A percentile compares a stretch with the other conserved stretches of the same genome.
Evolutionary conservation across 2,888 invertebrate species (phyloP).

Genomic region (Carterocephalus palaemon): DNA sequence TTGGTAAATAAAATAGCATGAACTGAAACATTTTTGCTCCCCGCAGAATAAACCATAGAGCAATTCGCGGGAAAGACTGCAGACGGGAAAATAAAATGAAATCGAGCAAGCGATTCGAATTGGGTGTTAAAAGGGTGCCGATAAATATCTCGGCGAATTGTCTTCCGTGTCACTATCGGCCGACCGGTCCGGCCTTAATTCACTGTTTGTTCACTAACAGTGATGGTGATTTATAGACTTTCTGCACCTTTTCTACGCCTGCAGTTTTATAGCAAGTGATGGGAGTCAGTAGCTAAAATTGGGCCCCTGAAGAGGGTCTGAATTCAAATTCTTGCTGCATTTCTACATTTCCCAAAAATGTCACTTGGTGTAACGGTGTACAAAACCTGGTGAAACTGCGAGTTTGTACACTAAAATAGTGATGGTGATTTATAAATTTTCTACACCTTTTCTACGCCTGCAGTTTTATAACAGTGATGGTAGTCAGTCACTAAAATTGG

Average conservation of each 20-base stretch:
- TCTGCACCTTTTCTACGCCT: neutral
- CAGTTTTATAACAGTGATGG: constrained; percentile 1
- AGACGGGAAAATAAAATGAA: constrained; percentile 44
- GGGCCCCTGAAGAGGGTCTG: too few species aligned
- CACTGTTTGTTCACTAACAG: constrained; percentile 15
- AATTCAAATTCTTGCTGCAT: too few species aligned
- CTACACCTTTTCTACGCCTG: neutral
- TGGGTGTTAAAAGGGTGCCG: constrained; percentile 48
- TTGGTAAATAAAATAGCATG: too few species aligned
- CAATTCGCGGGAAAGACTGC: constrained; percentile 13
- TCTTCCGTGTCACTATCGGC: constrained; percentile 35
- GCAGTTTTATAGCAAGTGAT: neutral
- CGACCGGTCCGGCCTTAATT: constrained; percentile 27
- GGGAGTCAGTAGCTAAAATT: too few species aligned
- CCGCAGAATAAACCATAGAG: neutral
- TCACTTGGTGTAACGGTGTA: too few species aligned
- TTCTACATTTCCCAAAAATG: too few species aligned
- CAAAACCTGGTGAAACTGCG: neutral
- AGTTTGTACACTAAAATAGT: constrained; percentile 9
- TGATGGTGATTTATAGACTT: constrained; percentile 3
- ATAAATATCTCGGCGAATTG: constrained; percentile 49
- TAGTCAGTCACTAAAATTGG: too few species aligned
- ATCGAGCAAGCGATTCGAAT: constrained; percentile 48
- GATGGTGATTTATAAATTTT: constrained; percentile 2
- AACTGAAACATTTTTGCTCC: too few species aligned